Evolutionary conservation across 2,797 vertebrate species (phyloP).

Genomic region (Galago senegalensis): DNA sequence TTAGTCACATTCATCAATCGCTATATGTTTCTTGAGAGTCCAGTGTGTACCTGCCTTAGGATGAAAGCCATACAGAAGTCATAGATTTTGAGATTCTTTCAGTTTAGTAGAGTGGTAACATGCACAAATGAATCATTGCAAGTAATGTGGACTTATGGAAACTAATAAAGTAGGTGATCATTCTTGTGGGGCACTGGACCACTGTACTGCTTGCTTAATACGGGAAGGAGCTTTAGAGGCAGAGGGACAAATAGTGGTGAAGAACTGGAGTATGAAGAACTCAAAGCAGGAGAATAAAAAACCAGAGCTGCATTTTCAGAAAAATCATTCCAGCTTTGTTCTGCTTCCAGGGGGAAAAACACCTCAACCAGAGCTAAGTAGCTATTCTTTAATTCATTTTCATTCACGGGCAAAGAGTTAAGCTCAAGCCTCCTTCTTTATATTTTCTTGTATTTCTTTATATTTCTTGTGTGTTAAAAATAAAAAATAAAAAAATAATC

Average conservation of each 20-base stretch:
- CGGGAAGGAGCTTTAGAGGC: not conserved
- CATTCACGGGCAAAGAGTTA: not conserved
- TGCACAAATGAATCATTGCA: constrained; percentile 2
- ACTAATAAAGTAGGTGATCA: not conserved
- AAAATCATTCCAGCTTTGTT: not conserved
- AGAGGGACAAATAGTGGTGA: not conserved
- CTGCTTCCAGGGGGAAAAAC: not conserved
- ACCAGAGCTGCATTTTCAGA: not conserved
- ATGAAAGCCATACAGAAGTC: not conserved
- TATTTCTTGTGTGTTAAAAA: constrained; percentile 2
- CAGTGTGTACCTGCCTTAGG: not conserved
- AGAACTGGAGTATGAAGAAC: not conserved
- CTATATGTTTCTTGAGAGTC: not conserved
- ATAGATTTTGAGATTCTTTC: not conserved
- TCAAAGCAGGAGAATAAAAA: not conserved
- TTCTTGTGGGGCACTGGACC: not conserved
- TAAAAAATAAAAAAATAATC: not conserved
- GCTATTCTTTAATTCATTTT: not conserved
- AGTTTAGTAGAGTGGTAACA: not conserved
- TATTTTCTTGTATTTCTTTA: not conserved
- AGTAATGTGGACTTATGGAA: not conserved
- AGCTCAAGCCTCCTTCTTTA: not conserved
- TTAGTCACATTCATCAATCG: not conserved
- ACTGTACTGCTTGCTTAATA: not conserved
- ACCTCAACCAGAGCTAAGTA: not conserved